Conservation (phyloP, 30 jellyfish, hydroid and myxozoan genomes). For the Aurelia sp. region DNA sequence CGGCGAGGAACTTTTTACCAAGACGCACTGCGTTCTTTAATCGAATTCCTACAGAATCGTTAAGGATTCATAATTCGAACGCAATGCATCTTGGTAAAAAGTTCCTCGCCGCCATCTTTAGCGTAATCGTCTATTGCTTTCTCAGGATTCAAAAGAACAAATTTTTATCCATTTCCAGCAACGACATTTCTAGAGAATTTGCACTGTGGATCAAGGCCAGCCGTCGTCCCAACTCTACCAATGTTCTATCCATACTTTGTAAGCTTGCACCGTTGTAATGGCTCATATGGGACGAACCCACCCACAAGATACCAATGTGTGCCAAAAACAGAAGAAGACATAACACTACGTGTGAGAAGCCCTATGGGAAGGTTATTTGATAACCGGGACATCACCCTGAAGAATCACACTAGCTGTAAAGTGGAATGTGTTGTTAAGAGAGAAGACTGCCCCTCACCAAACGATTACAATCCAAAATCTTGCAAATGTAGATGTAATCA, state of each 20-base stretch:
- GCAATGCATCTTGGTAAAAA: too few relatives aligned
- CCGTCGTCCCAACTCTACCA: slow-evolving; percentile 69
- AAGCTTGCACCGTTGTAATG: slow-evolving; percentile 79
- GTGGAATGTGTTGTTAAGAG: slow-evolving; percentile 60
- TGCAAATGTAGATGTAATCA: slow-evolving; percentile 35
- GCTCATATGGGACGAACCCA: slow-evolving; percentile 55
- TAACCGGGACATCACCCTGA: neutral
- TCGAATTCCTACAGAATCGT: too few relatives aligned
- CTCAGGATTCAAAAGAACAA: neutral
- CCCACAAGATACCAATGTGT: slow-evolving; percentile 51
- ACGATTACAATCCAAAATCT: slow-evolving; percentile 4
- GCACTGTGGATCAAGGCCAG: slow-evolving; percentile 43
- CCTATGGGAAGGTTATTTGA: neutral
- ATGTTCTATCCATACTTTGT: slow-evolving; percentile 70
- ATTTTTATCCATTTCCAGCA: neutral
- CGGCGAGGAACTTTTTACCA: too few relatives aligned
- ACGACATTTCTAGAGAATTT: slow-evolving; percentile 10
- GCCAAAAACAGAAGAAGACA: neutral
- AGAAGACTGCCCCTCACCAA: slow-evolving; percentile 16
- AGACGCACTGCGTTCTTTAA: too few relatives aligned
- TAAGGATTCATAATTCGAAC: too few relatives aligned
- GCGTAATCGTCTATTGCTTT: too few relatives aligned
- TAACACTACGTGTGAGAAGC: neutral
- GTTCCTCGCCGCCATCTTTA: too few relatives aligned
- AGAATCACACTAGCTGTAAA: slow-evolving; percentile 66